Base-by-base conservation (phyloP, 2,797 vertebrate species). In the Molothrus aeneus region DNA sequence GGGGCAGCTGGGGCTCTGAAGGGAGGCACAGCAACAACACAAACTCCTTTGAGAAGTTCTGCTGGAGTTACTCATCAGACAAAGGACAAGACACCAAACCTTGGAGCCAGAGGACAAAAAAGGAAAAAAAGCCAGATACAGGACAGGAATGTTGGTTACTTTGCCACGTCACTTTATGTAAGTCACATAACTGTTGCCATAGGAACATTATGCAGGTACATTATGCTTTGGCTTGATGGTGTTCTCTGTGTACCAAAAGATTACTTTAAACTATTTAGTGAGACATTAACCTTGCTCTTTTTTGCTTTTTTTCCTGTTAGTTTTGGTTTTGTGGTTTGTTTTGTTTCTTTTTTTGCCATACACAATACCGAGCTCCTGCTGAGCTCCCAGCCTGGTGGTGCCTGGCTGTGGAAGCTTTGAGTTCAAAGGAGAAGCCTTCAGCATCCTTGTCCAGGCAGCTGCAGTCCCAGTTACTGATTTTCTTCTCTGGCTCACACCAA, bases 131-230 rank as follows among this genome's bases (percentile, higher is more conserved):
- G 89, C 25, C 94, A 91, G 81, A 89, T 93, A 77, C 81, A 93
- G 92, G 68, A 92, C 54, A 92, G 75, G 89, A 87, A 13, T 0
- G 66, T 50, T 68, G 81, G 69, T 79, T 89, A 60, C 80, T 93
- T 94, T 85, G 86, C 91, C 91, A 89, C 25, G 92, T 96, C 91
- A 94, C 94, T 96, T 96, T 91, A 95, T 96, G 92, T 96, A 93
- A 96, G 17, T 96, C 95, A 96, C 92, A 93, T 16, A 63, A 91
- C 64, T 63, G 95, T 94, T 95, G 91, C 91, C 96, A 93, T 91
- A 96, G 96, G 95, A 96, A 94, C 95, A 95, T 92, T 86, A 80
- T 45, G 86, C 89, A 91, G 95, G 92, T 90, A 96, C 93, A 94
- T 84, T 40, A 43, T 20, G 71, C 68, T 91, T 95, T 85, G 94